These are phyloP conservation scores for Ennomos erosarius DNA, from an alignment of 2,888 invertebrate species.

Conservation along the genomic window DNA sequence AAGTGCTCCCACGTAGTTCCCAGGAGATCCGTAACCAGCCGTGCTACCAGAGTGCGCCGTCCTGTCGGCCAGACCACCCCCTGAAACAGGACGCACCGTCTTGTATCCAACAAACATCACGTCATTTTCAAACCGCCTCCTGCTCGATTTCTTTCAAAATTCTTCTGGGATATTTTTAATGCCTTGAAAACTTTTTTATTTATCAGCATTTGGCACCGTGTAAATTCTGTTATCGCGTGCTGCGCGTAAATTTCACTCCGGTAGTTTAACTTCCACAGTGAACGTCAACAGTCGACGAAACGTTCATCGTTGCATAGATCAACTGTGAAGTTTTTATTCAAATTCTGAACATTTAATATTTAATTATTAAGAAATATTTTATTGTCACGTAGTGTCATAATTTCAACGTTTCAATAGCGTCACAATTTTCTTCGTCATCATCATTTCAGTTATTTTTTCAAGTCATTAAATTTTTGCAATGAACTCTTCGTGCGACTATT, in stretches of 20 bases:
- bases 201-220: slow-evolving; percentile 41
- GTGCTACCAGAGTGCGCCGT: slow-evolving; percentile 88
- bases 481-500: slow-evolving; percentile 61
- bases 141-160: slow-evolving; percentile 16
- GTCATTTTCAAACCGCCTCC: slow-evolving; percentile 31
- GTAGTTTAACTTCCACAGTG: slow-evolving; percentile 51
- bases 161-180: slow-evolving; percentile 32
- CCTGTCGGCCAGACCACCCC: slow-evolving; percentile 89
- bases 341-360: slow-evolving; percentile 12
- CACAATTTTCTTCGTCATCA: slow-evolving; percentile 6
- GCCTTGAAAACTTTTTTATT: slow-evolving; percentile 30
- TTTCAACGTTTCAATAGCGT: slow-evolving; percentile 6
- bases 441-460: slow-evolving; percentile 5
- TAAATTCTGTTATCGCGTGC: slow-evolving; percentile 67
- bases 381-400: not conserved
- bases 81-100: slow-evolving; percentile 77
- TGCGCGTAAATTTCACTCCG: slow-evolving; percentile 67
- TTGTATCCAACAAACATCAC: slow-evolving; percentile 58
- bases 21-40: slow-evolving; percentile 83
- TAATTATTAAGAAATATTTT: slow-evolving; percentile 3
- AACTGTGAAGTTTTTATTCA: slow-evolving; percentile 29
- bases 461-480: slow-evolving; percentile 44
- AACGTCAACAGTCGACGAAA: slow-evolving; percentile 74
- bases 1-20: slow-evolving; percentile 75
- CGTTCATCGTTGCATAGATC: slow-evolving; percentile 59